Conservation (phyloP, 2,113 vertebrate genomes). For the Nerophis ophidion region DNA sequence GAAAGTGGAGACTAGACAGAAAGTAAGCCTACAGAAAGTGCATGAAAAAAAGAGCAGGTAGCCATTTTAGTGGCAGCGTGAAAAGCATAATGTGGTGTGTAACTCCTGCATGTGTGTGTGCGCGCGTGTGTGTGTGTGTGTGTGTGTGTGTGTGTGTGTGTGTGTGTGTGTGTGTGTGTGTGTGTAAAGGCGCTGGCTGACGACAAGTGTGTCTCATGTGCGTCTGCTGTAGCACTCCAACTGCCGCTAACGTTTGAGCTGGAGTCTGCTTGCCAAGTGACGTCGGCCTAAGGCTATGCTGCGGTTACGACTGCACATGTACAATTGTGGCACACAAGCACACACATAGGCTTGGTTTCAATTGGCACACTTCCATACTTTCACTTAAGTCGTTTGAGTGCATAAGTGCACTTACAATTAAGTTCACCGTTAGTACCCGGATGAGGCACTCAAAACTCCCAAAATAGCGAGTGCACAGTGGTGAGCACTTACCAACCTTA, state of each 20-base stretch:
- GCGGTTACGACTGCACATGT: constrained; percentile 16
- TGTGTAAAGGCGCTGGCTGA: background rate
- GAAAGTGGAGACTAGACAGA: background rate
- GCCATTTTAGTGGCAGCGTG: background rate
- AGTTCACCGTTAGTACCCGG: constrained; percentile 3
- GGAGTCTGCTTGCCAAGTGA: constrained; percentile 29
- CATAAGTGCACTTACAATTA: background rate
- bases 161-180: background rate
- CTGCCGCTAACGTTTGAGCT: constrained; percentile 15
- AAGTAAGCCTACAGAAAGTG: background rate
- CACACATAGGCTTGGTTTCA: background rate
- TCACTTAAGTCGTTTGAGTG: too few species aligned
- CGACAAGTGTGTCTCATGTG: background rate
- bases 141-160: background rate
- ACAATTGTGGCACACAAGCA: constrained; percentile 18
- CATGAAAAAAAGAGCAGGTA: background rate
- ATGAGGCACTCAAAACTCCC: too few species aligned
- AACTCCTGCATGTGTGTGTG: background rate
- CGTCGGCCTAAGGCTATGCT: constrained; percentile 29
- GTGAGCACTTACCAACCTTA: too few species aligned
- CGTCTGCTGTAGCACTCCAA: constrained; percentile 10
- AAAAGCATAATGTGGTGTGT: background rate
- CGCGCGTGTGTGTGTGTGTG: background rate
- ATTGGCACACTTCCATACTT: too few species aligned
- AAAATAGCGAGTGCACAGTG: too few species aligned